Evolutionary conservation across 2,888 invertebrate species (phyloP).

Genomic region (Cantharis rustica): DNA sequence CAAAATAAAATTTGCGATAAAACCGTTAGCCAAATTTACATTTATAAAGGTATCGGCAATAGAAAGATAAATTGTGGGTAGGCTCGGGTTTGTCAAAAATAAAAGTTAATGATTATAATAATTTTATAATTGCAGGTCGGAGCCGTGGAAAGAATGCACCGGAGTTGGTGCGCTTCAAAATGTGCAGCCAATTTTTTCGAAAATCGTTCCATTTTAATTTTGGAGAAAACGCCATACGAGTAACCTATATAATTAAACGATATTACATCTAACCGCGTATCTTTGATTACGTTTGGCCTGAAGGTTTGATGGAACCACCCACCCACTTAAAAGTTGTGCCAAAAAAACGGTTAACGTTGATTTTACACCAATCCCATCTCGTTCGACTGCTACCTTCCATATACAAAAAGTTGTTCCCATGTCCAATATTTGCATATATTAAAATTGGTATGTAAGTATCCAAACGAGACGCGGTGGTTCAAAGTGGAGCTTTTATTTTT

Average conservation of each 20-base stretch:
- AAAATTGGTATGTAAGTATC: constrained; percentile 1
- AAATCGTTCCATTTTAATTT: background rate
- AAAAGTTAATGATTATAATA: background rate
- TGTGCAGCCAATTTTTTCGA: background rate
- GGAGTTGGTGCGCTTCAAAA: background rate
- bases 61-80: background rate
- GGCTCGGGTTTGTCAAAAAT: background rate
- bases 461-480: constrained; percentile 5
- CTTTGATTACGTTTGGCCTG: background rate
- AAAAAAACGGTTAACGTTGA: constrained; percentile 3
- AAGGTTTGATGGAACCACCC: constrained; percentile 4
- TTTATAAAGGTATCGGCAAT: background rate
- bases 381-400: constrained; percentile 1
- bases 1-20: background rate
- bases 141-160: background rate
- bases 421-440: constrained; percentile 19
- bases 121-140: background rate
- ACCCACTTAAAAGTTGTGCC: constrained; percentile 5
- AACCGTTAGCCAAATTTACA: background rate
- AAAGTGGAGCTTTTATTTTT: constrained; percentile 10
- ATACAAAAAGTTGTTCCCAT: constrained; percentile 12
- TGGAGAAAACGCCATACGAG: background rate
- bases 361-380: constrained; percentile 4
- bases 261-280: background rate
- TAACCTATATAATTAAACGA: constrained; percentile 2